Conservation (phyloP, 2,797 vertebrate genomes). For the Hylomyscus alleni region DNA sequence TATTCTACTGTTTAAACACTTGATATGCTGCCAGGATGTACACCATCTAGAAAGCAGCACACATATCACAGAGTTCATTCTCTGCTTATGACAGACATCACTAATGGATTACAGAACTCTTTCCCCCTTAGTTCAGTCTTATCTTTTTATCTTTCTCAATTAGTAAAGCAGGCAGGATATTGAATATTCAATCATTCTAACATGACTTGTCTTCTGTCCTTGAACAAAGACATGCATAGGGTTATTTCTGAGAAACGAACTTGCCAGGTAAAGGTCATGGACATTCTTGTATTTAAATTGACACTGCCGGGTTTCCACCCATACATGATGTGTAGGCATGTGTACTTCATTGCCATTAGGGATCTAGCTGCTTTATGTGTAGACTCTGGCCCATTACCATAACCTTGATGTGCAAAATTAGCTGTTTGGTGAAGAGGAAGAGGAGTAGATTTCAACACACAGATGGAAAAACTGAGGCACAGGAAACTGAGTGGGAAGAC, state of each 20-base stretch:
- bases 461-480: not conserved
- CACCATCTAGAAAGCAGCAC: not conserved
- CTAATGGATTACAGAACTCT: not conserved
- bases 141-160: not conserved
- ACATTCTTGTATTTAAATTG: not conserved
- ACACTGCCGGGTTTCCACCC: not conserved
- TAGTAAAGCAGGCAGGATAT: not conserved
- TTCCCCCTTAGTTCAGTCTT: not conserved
- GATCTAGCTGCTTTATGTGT: not conserved
- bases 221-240: not conserved
- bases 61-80: not conserved
- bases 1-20: not conserved
- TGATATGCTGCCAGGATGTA: not conserved
- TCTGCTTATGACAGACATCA: not conserved
- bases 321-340: not conserved
- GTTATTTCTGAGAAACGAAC: constrained; percentile 24
- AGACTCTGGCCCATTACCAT: not conserved
- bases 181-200: not conserved
- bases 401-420: not conserved
- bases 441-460: not conserved
- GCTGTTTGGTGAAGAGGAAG: not conserved
- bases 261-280: not conserved
- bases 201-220: not conserved
- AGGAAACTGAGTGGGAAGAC: not conserved
- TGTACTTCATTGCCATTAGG: not conserved